phyloP scores from a whole-genome alignment of 64 coral and sea anemone genomes.

The Catalaphyllia jardinei region DNA sequence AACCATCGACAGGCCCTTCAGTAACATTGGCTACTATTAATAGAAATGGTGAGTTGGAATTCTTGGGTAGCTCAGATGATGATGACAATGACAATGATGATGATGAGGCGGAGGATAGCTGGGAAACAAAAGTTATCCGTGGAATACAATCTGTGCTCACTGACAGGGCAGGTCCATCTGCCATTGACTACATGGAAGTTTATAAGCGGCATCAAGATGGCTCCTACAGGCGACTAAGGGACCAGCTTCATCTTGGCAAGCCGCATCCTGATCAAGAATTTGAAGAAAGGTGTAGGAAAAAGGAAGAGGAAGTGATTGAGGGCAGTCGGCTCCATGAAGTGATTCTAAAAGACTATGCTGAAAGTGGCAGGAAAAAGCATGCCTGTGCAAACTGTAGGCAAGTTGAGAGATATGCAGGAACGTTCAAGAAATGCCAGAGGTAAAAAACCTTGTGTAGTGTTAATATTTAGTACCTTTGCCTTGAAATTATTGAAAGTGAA shows the following conservation, averaged over 20 bases:
- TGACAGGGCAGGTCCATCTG: conserved; percentile 3
- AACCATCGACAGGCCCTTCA: neutral
- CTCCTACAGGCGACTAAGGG: conserved; percentile 3
- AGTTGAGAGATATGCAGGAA: conserved; percentile 42
- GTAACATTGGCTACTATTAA: neutral
- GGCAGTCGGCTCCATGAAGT: conserved; percentile 9
- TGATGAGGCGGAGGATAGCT: conserved; percentile 11
- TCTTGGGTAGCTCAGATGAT: neutral
- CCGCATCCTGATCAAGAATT: conserved; percentile 58
- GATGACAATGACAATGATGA: conserved; percentile 19
- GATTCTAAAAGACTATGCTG: conserved; percentile 21
- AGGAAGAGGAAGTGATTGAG: conserved; percentile 21
- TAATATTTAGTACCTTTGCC: too few species aligned
- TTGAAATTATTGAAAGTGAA: too few species aligned
- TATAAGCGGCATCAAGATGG: conserved; percentile 7
- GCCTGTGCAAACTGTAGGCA: conserved; percentile 57
- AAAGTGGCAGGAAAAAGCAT: neutral
- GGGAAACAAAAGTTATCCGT: conserved; percentile 18
- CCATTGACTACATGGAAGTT: conserved; percentile 16
- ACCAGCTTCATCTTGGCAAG: conserved; percentile 45
- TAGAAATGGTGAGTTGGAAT: neutral
- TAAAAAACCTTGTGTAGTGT: neutral
- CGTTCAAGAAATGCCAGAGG: conserved; percentile 65
- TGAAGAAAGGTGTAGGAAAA: conserved; percentile 46
- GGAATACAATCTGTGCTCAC: conserved; percentile 19